These are phyloP conservation scores for Desoria tigrina DNA, from an alignment of 2,888 invertebrate species.

Conservation along the genomic window DNA sequence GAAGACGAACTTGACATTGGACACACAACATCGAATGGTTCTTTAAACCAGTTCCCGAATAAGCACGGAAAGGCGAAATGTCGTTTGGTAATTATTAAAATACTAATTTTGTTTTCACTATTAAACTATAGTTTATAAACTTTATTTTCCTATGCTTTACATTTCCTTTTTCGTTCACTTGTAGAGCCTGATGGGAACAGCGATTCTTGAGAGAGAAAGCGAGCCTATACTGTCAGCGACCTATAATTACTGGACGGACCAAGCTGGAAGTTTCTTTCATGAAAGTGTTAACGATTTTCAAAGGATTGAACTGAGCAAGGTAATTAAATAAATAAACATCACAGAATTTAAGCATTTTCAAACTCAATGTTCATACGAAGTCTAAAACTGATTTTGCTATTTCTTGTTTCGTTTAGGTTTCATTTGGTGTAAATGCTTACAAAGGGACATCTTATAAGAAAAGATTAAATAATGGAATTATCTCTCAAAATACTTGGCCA, in stretches of 20 bases:
- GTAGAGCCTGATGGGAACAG: constrained; percentile 33
- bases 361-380: too few species aligned
- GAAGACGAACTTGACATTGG: too few species aligned
- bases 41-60: too few species aligned
- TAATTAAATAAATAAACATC: not conserved
- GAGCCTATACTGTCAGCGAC: constrained; percentile 26
- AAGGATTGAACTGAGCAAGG: constrained; percentile 34
- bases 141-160: too few species aligned
- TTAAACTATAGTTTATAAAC: not conserved
- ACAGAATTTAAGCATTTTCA: not conserved
- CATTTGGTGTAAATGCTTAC: not conserved
- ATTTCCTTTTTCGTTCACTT: too few species aligned
- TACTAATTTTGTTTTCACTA: not conserved
- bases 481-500: not conserved
- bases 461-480: not conserved
- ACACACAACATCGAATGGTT: too few species aligned
- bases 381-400: not conserved
- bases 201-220: constrained; percentile 26
- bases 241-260: constrained; percentile 26
- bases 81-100: not conserved
- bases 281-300: constrained; percentile 32
- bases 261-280: constrained; percentile 26
- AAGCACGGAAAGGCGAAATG: not conserved
- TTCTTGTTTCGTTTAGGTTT: not conserved
- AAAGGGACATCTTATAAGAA: not conserved